Evolutionary conservation across 2,888 invertebrate genomes (phyloP).

Genomic region (Zaprionus bogoriensis): DNA sequence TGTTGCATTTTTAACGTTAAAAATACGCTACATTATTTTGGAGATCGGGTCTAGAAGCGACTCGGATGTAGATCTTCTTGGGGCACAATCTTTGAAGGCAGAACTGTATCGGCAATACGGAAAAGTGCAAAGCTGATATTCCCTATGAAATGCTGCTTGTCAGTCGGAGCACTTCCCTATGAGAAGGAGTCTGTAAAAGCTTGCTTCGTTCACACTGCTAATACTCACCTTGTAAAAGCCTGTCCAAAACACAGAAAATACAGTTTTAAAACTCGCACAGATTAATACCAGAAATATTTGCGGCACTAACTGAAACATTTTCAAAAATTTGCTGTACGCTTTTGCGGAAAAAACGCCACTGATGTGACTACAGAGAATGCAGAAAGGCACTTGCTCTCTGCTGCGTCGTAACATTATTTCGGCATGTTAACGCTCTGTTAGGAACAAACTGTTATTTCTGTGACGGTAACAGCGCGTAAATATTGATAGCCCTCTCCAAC

Average conservation of each 20-base stretch:
- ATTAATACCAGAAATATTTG: slow-evolving; percentile 3
- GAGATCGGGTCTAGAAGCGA: too few species aligned
- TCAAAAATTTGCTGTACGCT: too few species aligned
- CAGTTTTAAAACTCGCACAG: neutral
- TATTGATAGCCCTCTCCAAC: neutral
- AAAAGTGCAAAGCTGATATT: slow-evolving; percentile 30
- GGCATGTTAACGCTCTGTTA: too few species aligned
- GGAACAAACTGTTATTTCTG: too few species aligned
- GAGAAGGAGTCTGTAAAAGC: neutral
- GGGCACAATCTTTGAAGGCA: neutral
- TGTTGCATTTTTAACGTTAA: too few species aligned
- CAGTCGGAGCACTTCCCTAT: slow-evolving; percentile 13
- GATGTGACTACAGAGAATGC: too few species aligned
- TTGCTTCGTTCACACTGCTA: neutral
- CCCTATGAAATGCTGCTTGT: slow-evolving; percentile 28
- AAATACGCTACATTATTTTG: too few species aligned
- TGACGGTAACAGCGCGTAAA: neutral
- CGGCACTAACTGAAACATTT: slow-evolving; percentile 14
- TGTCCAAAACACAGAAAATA: slow-evolving; percentile 3
- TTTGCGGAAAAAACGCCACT: too few species aligned
- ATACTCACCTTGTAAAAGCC: slow-evolving; percentile 20
- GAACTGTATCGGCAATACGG: slow-evolving; percentile 1
- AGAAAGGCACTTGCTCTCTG: too few species aligned
- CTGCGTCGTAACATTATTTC: too few species aligned
- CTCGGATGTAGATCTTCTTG: slow-evolving; percentile 2